Evolutionary conservation across 2,113 vertebrate genomes (phyloP).

Genomic region (Nyctereutes procyonoides): DNA sequence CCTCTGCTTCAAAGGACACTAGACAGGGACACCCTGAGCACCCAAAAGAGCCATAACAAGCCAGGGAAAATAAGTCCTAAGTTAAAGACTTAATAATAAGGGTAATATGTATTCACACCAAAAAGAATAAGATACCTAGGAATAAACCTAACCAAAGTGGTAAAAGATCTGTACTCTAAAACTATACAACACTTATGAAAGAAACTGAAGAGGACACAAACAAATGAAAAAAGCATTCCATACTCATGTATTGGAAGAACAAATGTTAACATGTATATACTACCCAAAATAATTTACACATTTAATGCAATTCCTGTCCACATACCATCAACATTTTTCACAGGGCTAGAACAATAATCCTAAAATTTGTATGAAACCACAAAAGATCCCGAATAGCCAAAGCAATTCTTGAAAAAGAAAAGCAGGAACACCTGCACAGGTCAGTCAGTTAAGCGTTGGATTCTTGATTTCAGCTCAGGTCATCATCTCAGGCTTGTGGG

Average conservation of each 20-base stretch:
- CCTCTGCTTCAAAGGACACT: background rate
- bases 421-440: rapidly evolving
- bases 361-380: background rate
- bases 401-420: background rate
- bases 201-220: background rate
- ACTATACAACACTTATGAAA: background rate
- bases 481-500: background rate
- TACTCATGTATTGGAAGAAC: background rate
- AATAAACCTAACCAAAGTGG: background rate
- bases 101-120: background rate
- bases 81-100: background rate
- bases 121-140: background rate
- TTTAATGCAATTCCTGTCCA: background rate
- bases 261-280: background rate
- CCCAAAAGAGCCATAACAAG: background rate
- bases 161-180: background rate
- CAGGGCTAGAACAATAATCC: background rate
- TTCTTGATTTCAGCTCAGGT: background rate
- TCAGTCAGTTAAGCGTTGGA: background rate
- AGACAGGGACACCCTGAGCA: background rate
- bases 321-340: background rate
- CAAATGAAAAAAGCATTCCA: background rate
- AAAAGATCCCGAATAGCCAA: background rate
- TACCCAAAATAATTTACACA: background rate
- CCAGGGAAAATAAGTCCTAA: background rate